Conservation (phyloP, 2,797 vertebrate species). For the Microctenopoma lineatum region DNA sequence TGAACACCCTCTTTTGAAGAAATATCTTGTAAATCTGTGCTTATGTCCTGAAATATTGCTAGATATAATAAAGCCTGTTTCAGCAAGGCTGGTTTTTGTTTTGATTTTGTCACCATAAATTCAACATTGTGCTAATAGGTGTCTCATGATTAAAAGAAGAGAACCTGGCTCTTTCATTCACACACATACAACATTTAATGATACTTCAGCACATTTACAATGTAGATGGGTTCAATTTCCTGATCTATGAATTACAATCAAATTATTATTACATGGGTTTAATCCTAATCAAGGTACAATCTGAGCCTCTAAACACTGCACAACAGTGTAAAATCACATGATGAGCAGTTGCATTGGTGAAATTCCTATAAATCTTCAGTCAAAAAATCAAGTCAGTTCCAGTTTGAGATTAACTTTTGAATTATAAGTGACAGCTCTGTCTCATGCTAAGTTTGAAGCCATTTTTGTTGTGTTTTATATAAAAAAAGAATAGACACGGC, state of each 20-base stretch:
- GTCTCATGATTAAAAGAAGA: conserved; percentile 13
- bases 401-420: neutral
- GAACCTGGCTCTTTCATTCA: neutral
- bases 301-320: conserved; percentile 8
- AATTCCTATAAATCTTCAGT: conserved; percentile 36
- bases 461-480: conserved; percentile 4
- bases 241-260: neutral
- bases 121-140: conserved; percentile 13
- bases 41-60: conserved; percentile 6
- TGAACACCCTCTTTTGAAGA: conserved; percentile 28
- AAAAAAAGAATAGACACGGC: conserved; percentile 4
- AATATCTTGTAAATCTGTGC: conserved; percentile 25
- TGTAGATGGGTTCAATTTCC: neutral
- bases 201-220: neutral
- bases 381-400: no score
- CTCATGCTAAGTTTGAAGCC: conserved; percentile 14
- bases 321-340: neutral
- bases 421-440: neutral
- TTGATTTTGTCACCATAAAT: conserved; percentile 17
- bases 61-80: conserved; percentile 11
- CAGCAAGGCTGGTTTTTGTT: conserved; percentile 5
- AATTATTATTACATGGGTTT: neutral
- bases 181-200: neutral
- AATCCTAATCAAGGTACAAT: neutral
- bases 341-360: conserved; percentile 11